Conservation (phyloP, 2,113 vertebrate species). For the Bolborhynchus lineola region DNA sequence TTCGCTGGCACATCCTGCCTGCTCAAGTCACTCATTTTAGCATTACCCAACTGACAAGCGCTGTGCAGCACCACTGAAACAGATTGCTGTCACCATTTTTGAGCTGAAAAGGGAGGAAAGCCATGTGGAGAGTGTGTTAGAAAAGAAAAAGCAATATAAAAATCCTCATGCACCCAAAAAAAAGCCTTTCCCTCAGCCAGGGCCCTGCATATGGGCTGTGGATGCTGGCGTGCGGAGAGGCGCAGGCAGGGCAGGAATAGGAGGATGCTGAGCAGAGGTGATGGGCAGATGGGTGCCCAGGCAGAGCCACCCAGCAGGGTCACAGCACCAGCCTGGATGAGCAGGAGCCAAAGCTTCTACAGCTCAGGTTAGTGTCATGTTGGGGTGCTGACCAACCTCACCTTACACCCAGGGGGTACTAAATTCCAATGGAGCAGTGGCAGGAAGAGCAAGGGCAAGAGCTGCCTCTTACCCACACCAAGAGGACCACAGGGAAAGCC, state of each 20-base stretch:
- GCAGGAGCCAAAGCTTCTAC: neutral
- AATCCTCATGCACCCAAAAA: neutral
- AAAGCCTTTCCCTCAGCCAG: neutral
- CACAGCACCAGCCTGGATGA: neutral
- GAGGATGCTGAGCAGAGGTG: neutral
- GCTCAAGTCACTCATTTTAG: constrained; percentile 13
- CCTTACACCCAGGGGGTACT: too few relatives aligned
- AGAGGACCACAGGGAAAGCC: neutral
- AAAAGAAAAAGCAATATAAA: neutral
- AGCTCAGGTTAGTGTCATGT: rapidly evolving
- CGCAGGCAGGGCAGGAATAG: neutral
- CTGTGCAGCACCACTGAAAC: neutral
- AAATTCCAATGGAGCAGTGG: rapidly evolving
- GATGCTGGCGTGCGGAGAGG: neutral
- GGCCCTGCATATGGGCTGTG: neutral
- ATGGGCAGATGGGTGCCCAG: neutral
- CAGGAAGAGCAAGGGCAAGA: neutral
- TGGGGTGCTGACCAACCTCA: neutral
- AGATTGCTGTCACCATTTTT: constrained; percentile 23
- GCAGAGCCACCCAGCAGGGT: neutral
- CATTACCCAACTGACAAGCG: neutral
- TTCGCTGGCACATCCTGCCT: neutral
- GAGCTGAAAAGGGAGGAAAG: neutral
- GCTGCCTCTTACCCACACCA: neutral
- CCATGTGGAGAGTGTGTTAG: neutral